Percentiles rank a stretch among this genome's conserved stretches.
Conservation (phyloP, 2,797 vertebrate genomes). For the Cossypha caffra region DNA sequence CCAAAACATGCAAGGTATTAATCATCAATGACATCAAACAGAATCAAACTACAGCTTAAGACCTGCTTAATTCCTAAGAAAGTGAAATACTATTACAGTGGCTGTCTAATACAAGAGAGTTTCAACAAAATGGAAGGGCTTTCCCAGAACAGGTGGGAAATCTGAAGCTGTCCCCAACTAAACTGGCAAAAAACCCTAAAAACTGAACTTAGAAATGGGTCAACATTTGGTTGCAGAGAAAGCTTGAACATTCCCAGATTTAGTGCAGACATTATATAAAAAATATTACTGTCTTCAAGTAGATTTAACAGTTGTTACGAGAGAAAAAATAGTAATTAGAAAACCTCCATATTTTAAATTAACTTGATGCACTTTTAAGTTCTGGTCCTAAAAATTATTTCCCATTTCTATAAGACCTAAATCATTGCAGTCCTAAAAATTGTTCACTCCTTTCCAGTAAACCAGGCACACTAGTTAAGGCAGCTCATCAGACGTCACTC, state of each 20-base stretch:
- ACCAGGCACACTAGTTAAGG: neutral
- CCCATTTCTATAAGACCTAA: neutral
- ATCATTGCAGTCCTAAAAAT: neutral
- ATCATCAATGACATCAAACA: neutral
- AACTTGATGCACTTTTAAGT: neutral
- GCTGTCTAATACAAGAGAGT: neutral
- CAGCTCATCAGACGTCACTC: neutral
- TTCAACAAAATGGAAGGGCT: neutral
- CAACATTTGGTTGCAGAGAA: neutral
- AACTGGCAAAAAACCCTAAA: accelerated
- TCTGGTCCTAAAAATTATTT: neutral
- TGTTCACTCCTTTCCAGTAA: neutral
- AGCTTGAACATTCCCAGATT: neutral
- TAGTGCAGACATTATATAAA: neutral
- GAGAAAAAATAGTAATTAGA: neutral
- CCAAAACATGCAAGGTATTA: neutral
- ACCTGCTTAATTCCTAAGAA: neutral
- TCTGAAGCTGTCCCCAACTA: neutral
- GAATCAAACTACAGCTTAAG: neutral
- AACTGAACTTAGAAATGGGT: neutral
- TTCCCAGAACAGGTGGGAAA: neutral
- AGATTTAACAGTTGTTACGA: neutral
- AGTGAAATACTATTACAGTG: neutral
- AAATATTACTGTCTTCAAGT: neutral
- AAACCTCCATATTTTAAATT: accelerated